phyloP scores from a whole-genome alignment of 2,888 invertebrate species.

The Cryptus viduatorius region DNA sequence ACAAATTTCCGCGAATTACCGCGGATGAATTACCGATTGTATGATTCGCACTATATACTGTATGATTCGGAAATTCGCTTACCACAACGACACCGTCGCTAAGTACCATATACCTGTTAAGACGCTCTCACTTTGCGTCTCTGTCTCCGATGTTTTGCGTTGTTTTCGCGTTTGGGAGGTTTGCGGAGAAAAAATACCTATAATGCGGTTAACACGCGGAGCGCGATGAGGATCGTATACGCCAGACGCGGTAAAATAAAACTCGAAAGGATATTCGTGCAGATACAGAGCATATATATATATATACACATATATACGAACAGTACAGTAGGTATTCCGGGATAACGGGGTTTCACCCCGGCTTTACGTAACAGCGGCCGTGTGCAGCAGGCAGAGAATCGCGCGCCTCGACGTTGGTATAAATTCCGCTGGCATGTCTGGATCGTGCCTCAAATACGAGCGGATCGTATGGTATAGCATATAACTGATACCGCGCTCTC shows the following conservation, averaged over 20 bases:
- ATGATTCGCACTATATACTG: too few relatives aligned
- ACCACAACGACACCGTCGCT: too few relatives aligned
- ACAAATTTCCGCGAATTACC: too few relatives aligned
- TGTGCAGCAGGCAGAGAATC: slow-evolving; percentile 41
- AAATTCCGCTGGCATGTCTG: slow-evolving; percentile 74
- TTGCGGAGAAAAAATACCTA: neutral
- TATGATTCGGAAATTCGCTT: too few relatives aligned
- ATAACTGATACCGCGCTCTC: slow-evolving; percentile 19
- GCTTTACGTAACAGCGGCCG: slow-evolving; percentile 53
- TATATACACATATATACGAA: neutral
- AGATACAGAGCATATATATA: neutral
- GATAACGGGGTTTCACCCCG: slow-evolving; percentile 22
- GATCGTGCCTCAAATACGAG: slow-evolving; percentile 77
- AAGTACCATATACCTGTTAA: too few relatives aligned
- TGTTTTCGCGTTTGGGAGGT: neutral
- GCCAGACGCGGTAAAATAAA: slow-evolving; percentile 43
- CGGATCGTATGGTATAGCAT: slow-evolving; percentile 47
- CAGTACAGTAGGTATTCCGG: slow-evolving; percentile 34
- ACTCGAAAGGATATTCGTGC: slow-evolving; percentile 12
- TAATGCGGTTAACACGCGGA: neutral
- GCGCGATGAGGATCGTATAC: slow-evolving; percentile 26
- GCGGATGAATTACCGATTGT: too few relatives aligned
- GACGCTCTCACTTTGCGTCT: too few relatives aligned
- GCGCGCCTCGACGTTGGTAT: slow-evolving; percentile 64
- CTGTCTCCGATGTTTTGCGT: neutral